Evolutionary conservation across 2,888 invertebrate species (phyloP).

Genomic region (Rosalia funebris): DNA sequence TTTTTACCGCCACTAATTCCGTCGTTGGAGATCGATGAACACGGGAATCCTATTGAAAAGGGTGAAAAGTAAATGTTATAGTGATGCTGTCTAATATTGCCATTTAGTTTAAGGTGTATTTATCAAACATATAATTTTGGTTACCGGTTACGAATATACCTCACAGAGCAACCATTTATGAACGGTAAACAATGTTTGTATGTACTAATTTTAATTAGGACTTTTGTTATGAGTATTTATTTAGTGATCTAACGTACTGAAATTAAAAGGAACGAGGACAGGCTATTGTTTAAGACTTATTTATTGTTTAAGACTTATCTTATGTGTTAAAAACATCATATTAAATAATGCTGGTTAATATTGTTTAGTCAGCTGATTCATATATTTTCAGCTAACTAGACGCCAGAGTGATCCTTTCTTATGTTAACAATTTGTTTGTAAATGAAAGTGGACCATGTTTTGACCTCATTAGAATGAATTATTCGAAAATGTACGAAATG

Average conservation of each 20-base stretch:
- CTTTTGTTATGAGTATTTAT: constrained; percentile 18
- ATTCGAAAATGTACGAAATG: neutral
- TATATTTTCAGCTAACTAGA: too few relatives aligned
- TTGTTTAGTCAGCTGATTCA: too few relatives aligned
- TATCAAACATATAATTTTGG: constrained; percentile 21
- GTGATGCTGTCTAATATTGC: constrained; percentile 27
- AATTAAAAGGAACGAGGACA: neutral
- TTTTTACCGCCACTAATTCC: constrained; percentile 85
- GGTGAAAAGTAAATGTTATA: constrained; percentile 36
- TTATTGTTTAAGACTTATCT: neutral
- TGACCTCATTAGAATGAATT: too few relatives aligned
- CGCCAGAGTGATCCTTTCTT: too few relatives aligned
- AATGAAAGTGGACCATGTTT: too few relatives aligned
- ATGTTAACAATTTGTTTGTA: too few relatives aligned
- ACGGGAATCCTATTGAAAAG: constrained; percentile 71
- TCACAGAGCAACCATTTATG: constrained; percentile 29
- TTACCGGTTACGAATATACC: constrained; percentile 33
- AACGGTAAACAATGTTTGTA: neutral
- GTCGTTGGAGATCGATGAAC: constrained; percentile 81
- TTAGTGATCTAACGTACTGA: constrained; percentile 12
- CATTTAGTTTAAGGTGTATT: constrained; percentile 34
- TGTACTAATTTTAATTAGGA: neutral
- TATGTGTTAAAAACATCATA: too few relatives aligned
- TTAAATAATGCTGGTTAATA: too few relatives aligned
- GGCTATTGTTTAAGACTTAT: neutral